Evolutionary conservation across 2,888 invertebrate genomes (phyloP), one percentile per base, ranked within the genome.

Genomic region (Taphrorychus bicolor): DNA sequence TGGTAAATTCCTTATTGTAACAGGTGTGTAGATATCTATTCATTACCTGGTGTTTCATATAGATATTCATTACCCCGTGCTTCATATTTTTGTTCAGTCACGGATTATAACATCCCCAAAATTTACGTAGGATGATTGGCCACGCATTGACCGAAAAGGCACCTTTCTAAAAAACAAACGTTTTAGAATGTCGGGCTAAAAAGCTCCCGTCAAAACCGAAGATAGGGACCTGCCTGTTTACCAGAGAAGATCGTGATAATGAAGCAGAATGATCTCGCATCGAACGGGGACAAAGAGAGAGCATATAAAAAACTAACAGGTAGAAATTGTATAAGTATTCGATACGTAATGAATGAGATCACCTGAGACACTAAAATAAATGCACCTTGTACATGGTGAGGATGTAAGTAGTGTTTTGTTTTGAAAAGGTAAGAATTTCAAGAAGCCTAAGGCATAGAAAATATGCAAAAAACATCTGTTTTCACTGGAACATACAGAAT

Each of bases 111-210:
- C 32, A 32, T 32, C 32, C 32, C n/a, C 32, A 32, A 32, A 32
- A 32, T 32, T 32, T n/a, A n/a, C n/a, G n/a, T n/a, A n/a, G n/a
- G n/a, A n/a, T n/a, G n/a, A n/a, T n/a, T n/a, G n/a, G n/a, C n/a
- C n/a, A 32, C 11, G 7, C 32, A 32, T 32, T 7, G 32, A 9
- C 32, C 32, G 32, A 32, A 32, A 32, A 32, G 11, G 77, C 19
- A 23, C 77, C 72, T 72, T 73, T 70, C 74, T 73, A 75, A 77
- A 73, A 76, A 76, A 7, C 76, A 71, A 74, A 77, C 76, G 78
- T 77, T 76, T 78, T 77, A 78, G 73, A 74, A 77, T 67, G 74
- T 73, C 74, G 74, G 73, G 75, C 75, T 77, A 77, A 78, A 78
- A 78, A 77, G 77, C 76, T 77, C 70, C 69, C 67, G 76, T 74